Base-by-base conservation (phyloP, 2,113 vertebrate species). In the Gymnorhina tibicen region DNA sequence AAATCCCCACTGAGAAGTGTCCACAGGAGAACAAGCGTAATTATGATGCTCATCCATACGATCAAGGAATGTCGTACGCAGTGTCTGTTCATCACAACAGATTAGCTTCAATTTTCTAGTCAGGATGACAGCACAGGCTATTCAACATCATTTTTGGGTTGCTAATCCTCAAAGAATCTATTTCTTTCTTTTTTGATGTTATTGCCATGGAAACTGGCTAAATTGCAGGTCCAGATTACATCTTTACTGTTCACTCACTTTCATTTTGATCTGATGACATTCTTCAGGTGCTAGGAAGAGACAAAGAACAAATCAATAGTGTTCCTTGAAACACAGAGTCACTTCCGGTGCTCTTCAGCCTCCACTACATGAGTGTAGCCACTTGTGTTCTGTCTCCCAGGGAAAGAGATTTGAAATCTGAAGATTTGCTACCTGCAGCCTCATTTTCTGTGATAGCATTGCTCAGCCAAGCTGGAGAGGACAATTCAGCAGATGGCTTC, bases 181-280 rank as follows among this genome's bases (percentile, higher is more conserved):
- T 67, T 91, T 83, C 10, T 58, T 91, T 84, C n/a, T 74, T 93
- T 80, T 93, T 78, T 66, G 12, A 24, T 70, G 64, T 80, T 89
- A 91, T 91, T 94, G 35, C 60, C 60, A 78, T 87, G 52, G 89
- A 46, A 95, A 93, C 92, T 60, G 69, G 73, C 35, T 85, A 63
- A 78, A 93, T 70, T 78, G 59, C 72, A 77, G 80, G 75, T 91
- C 91, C 80, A 62, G 53, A 75, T 89, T 87, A 70, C 73, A 42
- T 93, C 69, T 94, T 86, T 63, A 62, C 47, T 72, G 23, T 67
- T 84, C 47, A 55, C n/a, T 91, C 60, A 53, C 77, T 89, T 89
- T 75, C 60, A 20, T 87, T 94, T 87, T 72, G 56, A 67, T 91
- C 69, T 87, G 64, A 30, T 66, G 56, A 82, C n/a, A 9, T 89